These are phyloP conservation scores for Epinephelus malabaricus DNA, from an alignment of 2,797 vertebrate genomes.

Conservation along the genomic window DNA sequence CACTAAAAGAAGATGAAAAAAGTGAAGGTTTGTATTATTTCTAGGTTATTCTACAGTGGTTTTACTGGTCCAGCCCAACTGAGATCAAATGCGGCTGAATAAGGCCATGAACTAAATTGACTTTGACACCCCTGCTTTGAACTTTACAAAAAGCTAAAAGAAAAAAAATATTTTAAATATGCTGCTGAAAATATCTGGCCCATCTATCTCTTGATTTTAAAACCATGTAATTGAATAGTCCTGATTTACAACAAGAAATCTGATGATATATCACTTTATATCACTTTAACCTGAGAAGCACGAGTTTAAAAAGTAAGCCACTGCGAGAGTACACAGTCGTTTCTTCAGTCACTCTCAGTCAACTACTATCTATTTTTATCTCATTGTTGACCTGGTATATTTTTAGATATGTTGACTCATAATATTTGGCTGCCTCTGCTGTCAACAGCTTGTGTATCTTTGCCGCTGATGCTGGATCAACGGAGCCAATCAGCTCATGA, in stretches of 20 bases:
- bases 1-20: no score
- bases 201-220: no score
- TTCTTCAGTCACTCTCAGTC: constrained; percentile 5
- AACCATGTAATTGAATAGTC: no score
- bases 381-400: constrained; percentile 55
- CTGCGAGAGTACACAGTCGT: constrained; percentile 8
- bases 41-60: no score
- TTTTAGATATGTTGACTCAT: constrained; percentile 65
- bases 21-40: no score
- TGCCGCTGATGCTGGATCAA: constrained; percentile 54
- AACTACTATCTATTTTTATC: constrained; percentile 53
- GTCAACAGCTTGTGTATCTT: constrained; percentile 66
- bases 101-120: no score
- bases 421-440: constrained; percentile 52
- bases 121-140: no score
- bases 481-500: constrained; percentile 60
- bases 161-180: no score
- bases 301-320: constrained; percentile 1
- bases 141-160: no score
- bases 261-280: neutral
- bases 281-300: neutral
- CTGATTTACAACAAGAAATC: neutral
- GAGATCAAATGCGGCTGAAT: no score
- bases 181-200: no score
- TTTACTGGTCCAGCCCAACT: no score